phyloP scores from a whole-genome alignment of 2,113 vertebrate species.

The Lates calcarifer region DNA sequence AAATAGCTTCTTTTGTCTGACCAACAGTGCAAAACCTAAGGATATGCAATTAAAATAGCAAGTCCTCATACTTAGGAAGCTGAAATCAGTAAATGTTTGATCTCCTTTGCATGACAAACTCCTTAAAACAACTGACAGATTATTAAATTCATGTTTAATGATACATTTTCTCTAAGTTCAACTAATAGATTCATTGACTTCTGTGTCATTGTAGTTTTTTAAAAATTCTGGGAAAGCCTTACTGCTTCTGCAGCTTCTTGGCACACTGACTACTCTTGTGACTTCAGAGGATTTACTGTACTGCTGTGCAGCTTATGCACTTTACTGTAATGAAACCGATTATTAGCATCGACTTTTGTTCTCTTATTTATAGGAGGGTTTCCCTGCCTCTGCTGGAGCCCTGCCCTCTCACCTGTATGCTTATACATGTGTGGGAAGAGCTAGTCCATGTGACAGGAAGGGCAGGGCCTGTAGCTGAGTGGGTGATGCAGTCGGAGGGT shows the following conservation, averaged over 20 bases:
- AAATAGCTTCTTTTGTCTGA: neutral
- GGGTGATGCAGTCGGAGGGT: slow-evolving; percentile 28
- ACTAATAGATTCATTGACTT: neutral
- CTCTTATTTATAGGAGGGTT: slow-evolving; percentile 32
- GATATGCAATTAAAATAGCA: no score
- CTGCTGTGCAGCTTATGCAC: slow-evolving; percentile 33
- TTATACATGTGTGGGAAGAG: slow-evolving; percentile 10
- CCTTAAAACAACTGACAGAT: neutral
- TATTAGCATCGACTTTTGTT: slow-evolving; percentile 35
- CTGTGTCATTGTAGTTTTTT: neutral
- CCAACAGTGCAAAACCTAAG: neutral
- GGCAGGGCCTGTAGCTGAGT: slow-evolving; percentile 32
- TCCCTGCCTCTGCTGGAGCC: slow-evolving; percentile 28
- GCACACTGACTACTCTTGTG: neutral
- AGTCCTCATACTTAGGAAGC: no score
- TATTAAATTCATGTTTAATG: neutral
- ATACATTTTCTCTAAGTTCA: neutral
- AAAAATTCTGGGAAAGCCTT: slow-evolving; percentile 9
- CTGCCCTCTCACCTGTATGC: slow-evolving; percentile 37
- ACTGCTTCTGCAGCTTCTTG: slow-evolving; percentile 12
- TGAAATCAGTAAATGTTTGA: neutral
- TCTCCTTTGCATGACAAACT: no score
- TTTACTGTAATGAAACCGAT: slow-evolving; percentile 51
- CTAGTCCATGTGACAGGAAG: slow-evolving; percentile 17
- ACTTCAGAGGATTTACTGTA: slow-evolving; percentile 18